A percentile compares a stretch with the other conserved stretches of the same genome.
These are phyloP conservation scores for Dufourea novaeangliae DNA, from an alignment of 1,140 invertebrate genomes.

Conservation along the genomic window DNA sequence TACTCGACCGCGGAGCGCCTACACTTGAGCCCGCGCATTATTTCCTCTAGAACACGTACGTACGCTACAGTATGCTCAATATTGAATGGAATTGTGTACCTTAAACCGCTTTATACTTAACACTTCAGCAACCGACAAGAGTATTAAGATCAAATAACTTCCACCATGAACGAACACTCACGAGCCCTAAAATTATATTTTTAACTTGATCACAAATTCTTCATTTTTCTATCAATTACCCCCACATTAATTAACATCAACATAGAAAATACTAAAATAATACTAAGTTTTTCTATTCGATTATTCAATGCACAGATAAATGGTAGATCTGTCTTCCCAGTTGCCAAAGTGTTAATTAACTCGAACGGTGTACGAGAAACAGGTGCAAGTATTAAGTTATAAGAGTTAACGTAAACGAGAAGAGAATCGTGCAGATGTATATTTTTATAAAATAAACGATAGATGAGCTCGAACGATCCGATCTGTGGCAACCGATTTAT, in stretches of 20 bases:
- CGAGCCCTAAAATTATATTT: too few relatives aligned
- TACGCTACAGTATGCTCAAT: slow-evolving; percentile 5
- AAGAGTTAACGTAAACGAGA: neutral
- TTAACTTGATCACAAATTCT: too few relatives aligned
- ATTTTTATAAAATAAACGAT: slow-evolving; percentile 34
- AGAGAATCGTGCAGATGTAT: slow-evolving; percentile 1
- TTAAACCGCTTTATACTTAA: slow-evolving; percentile 16
- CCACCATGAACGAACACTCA: too few relatives aligned
- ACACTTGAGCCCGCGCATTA: neutral
- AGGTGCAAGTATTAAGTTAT: slow-evolving; percentile 9
- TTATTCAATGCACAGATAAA: too few relatives aligned
- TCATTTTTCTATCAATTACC: too few relatives aligned
- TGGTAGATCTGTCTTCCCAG: too few relatives aligned
- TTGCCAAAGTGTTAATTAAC: too few relatives aligned
- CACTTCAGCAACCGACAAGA: too few relatives aligned
- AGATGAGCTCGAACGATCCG: neutral
- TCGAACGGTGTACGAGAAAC: neutral
- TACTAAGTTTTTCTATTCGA: too few relatives aligned
- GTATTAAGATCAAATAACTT: too few relatives aligned
- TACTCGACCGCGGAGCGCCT: neutral
- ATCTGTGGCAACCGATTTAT: neutral
- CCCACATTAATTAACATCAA: too few relatives aligned
- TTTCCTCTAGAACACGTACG: neutral
- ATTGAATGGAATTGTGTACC: neutral
- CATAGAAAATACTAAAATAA: too few relatives aligned